Base-by-base conservation (phyloP, 1,140 invertebrate genomes). In the Apis dorsata region DNA sequence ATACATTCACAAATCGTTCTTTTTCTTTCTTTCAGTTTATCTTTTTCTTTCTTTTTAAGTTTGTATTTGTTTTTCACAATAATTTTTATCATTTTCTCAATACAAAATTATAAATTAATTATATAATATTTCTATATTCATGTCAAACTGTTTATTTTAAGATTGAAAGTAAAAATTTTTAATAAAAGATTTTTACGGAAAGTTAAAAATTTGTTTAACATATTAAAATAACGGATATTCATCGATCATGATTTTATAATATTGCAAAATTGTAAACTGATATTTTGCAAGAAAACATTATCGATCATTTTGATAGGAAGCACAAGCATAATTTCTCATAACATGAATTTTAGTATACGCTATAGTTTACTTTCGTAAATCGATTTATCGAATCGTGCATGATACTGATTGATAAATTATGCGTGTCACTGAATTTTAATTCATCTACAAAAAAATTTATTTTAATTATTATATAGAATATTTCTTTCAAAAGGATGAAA, bases 351-450 rank as follows among this genome's bases (percentile, higher is more conserved):
- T 10, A 8, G 17, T 34, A 24, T 24, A 72, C 24, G 51, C 5
- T 28, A 12, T 28, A 13, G 75, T 66, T 49, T 51, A 17, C 19
- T 65, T 77, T 51, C 63, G 21, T 28, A 55, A 68, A 77, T 21
- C 62, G 51, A 77, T 77, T 68, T 15, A 57, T 77, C 75, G 68
- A 44, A 77, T 68, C 59, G 28, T 34, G 34, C 1, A 21, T 28
- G 8, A 12, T 28, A 15, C 28, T 19, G 63, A 12, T 10, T 75
- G 63, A 24, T 75, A 57, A 44, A 24, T 13, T 44, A 17, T 11
- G 19, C 17, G 28, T 44, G 11, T 11, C n/a, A 0, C 5, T 44
- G 34, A 44, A 44, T 44, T 44, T 5, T 44, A 44, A 44, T 44
- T 44, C 5, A 44, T 44, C 5, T 44, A 44, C 34, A 44, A 44